Evolutionary conservation across 2,797 vertebrate species (phyloP).

Genomic region (Amniataba percoides): DNA sequence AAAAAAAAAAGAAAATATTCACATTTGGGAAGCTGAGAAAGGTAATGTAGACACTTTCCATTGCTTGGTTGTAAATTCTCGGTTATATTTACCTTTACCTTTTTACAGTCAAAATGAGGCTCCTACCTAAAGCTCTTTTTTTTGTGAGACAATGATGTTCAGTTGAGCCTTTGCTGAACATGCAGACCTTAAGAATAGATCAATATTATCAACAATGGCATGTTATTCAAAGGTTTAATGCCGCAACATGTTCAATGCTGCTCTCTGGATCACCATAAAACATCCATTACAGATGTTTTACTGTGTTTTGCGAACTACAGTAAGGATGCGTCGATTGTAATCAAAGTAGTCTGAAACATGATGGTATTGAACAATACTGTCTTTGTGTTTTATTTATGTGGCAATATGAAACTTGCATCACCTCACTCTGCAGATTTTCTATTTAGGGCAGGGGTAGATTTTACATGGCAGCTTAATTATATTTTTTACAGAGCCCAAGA

Average conservation of each 20-base stretch:
- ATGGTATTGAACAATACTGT: too few relatives aligned
- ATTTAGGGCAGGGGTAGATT: too few relatives aligned
- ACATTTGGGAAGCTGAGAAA: too few relatives aligned
- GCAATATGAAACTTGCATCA: neutral
- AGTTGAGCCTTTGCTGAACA: neutral
- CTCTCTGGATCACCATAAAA: neutral
- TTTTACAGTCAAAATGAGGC: neutral
- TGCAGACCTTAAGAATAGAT: neutral
- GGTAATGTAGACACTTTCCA: too few relatives aligned
- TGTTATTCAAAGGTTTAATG: neutral
- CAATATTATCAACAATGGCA: conserved; percentile 7
- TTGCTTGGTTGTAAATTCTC: too few relatives aligned
- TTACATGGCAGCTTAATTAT: conserved; percentile 25
- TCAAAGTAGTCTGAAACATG: neutral
- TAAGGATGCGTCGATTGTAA: neutral
- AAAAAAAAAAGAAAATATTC: too few relatives aligned
- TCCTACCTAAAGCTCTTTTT: too few relatives aligned
- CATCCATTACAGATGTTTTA: neutral
- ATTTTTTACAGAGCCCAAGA: neutral
- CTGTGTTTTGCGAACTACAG: too few relatives aligned
- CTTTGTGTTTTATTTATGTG: neutral
- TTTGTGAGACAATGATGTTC: neutral
- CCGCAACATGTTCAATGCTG: neutral
- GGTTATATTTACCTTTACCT: neutral
- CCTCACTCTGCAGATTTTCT: neutral